These are phyloP conservation scores for Ctenomys sociabilis DNA, from an alignment of 2,113 vertebrate species.

Conservation along the genomic window DNA sequence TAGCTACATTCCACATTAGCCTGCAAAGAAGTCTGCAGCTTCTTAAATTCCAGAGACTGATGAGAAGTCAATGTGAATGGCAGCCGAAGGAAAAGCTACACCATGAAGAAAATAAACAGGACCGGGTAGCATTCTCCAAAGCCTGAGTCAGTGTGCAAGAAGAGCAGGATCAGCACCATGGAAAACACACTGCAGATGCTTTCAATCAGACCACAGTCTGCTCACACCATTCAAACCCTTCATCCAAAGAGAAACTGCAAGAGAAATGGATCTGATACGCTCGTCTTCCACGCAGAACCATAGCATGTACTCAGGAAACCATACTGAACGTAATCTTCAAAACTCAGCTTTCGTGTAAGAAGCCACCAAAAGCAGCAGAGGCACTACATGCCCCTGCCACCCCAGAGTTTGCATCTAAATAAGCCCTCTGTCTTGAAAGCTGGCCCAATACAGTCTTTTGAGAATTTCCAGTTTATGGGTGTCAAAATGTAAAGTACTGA, in stretches of 20 bases:
- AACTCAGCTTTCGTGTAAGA: not conserved
- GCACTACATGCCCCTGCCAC: not conserved
- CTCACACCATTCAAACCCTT: rapidly evolving
- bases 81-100: not conserved
- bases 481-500: not conserved
- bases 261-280: conserved; percentile 14
- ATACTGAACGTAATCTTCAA: not conserved
- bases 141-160: conserved; percentile 24
- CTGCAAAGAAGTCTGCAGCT: not conserved
- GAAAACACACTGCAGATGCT: conserved; percentile 64
- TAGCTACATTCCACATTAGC: not conserved
- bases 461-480: not conserved
- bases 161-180: not conserved
- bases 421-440: not conserved
- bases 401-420: not conserved
- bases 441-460: not conserved
- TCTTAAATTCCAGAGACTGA: not conserved
- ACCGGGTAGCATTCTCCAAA: not conserved
- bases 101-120: not conserved
- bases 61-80: conserved; percentile 42
- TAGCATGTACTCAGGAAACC: not conserved
- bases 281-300: not conserved
- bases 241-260: not conserved
- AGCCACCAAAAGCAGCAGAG: not conserved
- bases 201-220: not conserved